phyloP scores from a whole-genome alignment of 1,140 invertebrate genomes.

The Procambarus clarkii region DNA sequence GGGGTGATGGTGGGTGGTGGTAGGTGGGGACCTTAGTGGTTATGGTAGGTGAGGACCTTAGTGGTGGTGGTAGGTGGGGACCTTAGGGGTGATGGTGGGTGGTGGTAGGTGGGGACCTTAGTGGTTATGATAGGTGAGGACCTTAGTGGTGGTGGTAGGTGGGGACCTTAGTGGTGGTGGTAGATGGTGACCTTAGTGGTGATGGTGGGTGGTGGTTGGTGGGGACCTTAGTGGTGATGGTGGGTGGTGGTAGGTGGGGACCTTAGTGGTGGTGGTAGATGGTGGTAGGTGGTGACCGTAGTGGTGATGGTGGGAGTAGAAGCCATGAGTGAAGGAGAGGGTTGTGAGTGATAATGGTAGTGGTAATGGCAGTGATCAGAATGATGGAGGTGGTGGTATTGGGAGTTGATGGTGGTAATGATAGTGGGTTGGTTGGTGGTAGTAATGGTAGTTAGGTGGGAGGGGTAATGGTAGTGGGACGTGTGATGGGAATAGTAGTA shows the following conservation, averaged over 20 bases:
- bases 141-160: neutral
- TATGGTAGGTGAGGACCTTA: neutral
- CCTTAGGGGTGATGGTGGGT: neutral
- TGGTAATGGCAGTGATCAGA: too few relatives aligned
- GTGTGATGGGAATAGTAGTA: too few relatives aligned
- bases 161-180: neutral
- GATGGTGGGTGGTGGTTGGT: neutral
- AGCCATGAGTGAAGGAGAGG: too few relatives aligned
- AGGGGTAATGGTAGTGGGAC: too few relatives aligned
- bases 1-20: too few relatives aligned
- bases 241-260: neutral
- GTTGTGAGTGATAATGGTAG: too few relatives aligned
- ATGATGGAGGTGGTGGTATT: too few relatives aligned
- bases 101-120: neutral
- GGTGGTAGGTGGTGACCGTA: neutral
- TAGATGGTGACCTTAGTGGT: neutral
- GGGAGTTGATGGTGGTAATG: too few relatives aligned
- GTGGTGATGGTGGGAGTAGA: too few relatives aligned
- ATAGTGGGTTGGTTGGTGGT: too few relatives aligned
- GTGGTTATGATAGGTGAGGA: neutral
- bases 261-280: neutral
- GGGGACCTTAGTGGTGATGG: neutral
- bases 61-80: neutral
- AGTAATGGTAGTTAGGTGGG: too few relatives aligned
- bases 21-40: too few relatives aligned